A percentile compares a stretch with the other conserved stretches of the same genome.
These are phyloP conservation scores for Eurystomus gularis DNA, from an alignment of 2,113 vertebrate genomes.

Conservation along the genomic window DNA sequence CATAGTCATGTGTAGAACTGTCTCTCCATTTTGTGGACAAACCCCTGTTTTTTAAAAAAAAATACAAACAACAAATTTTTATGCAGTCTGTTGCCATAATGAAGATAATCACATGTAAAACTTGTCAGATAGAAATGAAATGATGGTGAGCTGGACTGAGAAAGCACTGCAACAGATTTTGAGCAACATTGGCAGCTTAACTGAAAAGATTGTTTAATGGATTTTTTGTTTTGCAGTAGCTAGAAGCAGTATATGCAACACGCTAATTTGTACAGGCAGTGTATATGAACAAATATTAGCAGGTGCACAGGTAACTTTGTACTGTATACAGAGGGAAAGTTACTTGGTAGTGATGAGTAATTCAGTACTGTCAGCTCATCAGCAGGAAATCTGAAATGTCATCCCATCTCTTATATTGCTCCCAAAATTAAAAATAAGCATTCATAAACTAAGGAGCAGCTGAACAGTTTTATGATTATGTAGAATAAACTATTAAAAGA, in stretches of 20 bases:
- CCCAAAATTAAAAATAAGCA: not conserved
- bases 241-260: not conserved
- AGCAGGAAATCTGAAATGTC: not conserved
- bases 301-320: not conserved
- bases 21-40: not conserved
- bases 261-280: not conserved
- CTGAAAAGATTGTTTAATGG: too few relatives aligned
- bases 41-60: not conserved
- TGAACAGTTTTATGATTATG: not conserved
- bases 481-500: not conserved
- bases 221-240: not conserved
- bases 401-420: not conserved
- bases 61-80: not conserved
- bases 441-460: not conserved
- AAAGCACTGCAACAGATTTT: not conserved
- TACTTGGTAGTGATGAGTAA: not conserved
- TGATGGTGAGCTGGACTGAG: not conserved
- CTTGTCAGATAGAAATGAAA: not conserved
- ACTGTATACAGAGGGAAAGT: not conserved
- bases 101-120: not conserved
- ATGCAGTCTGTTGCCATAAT: not conserved
- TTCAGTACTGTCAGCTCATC: not conserved
- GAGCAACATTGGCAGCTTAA: not conserved
- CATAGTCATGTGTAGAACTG: not conserved
- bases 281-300: not conserved